Evolutionary conservation across 2,113 vertebrate genomes (phyloP).

Genomic region (Crocuta crocuta): DNA sequence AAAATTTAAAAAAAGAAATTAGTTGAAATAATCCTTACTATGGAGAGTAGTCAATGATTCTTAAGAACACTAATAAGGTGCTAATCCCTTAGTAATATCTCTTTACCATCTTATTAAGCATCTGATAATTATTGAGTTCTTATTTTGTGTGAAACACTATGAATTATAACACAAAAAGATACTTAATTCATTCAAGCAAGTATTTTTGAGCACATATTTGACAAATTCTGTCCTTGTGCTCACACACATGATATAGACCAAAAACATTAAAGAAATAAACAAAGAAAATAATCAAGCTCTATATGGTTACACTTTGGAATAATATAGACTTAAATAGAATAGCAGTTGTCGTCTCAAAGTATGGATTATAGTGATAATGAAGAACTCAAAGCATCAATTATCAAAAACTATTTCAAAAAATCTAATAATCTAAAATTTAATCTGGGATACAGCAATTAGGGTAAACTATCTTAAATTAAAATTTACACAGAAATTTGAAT

Average conservation of each 20-base stretch:
- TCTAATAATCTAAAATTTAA: slow-evolving; percentile 48
- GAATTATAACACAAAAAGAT: slow-evolving; percentile 14
- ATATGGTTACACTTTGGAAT: not conserved
- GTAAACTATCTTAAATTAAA: slow-evolving; percentile 28
- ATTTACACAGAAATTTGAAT: slow-evolving; percentile 9
- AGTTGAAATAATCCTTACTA: not conserved
- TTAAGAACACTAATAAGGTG: not conserved
- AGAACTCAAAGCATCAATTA: slow-evolving; percentile 30
- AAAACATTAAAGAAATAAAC: not conserved
- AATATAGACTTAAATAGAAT: not conserved
- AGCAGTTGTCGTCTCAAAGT: not conserved
- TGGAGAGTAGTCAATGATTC: not conserved
- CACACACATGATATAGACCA: not conserved
- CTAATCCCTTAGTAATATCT: not conserved
- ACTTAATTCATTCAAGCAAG: slow-evolving; percentile 43
- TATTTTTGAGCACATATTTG: slow-evolving; percentile 40
- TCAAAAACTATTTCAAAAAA: slow-evolving; percentile 8
- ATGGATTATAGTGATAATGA: not conserved
- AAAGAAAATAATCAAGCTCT: slow-evolving; percentile 22
- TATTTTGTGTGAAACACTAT: slow-evolving; percentile 1
- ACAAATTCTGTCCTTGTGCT: not conserved
- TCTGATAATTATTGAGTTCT: not conserved
- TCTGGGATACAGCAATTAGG: not conserved
- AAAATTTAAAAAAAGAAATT: not conserved
- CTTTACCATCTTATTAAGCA: slow-evolving; percentile 38